These are phyloP conservation scores for Sebastes cheni DNA, from an alignment of 2,797 vertebrate genomes.

Conservation along the genomic window DNA sequence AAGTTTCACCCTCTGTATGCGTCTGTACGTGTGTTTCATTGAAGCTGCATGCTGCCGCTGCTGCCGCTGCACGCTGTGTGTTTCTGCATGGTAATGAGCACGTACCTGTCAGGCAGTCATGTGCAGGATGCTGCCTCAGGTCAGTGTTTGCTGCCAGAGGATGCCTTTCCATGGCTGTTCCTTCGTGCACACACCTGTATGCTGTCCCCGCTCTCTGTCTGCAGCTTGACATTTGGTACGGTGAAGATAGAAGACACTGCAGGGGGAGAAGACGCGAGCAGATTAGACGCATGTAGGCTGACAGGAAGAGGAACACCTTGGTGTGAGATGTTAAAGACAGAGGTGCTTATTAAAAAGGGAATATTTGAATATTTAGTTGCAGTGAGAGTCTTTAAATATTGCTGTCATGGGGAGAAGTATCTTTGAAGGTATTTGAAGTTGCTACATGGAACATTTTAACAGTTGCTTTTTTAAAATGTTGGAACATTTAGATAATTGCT, in stretches of 20 bases:
- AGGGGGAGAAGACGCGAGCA: constrained; percentile 44
- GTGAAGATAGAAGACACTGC: constrained; percentile 97
- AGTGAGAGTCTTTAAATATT: background rate
- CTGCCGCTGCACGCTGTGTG: background rate
- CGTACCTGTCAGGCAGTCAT: constrained; percentile 64
- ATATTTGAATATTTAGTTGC: constrained; percentile 28
- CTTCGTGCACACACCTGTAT: constrained; percentile 91
- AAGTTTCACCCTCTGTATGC: background rate
- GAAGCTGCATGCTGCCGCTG: background rate
- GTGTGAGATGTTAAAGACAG: constrained; percentile 24
- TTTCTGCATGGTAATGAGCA: constrained; percentile 32
- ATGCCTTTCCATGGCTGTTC: constrained; percentile 90
- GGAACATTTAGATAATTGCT: background rate
- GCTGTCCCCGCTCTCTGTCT: constrained; percentile 91
- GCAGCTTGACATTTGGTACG: constrained; percentile 91
- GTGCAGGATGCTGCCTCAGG: constrained; percentile 73
- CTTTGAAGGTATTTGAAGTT: background rate
- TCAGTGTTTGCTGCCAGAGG: constrained; percentile 93
- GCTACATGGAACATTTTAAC: background rate
- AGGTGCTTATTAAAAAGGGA: constrained; percentile 28
- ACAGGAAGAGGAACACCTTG: constrained; percentile 36
- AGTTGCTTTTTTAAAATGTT: background rate
- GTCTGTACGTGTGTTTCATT: background rate
- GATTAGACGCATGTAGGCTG: constrained; percentile 25
- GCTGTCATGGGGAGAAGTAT: background rate